Percentiles rank a stretch among this genome's conserved stretches.
Evolutionary conservation across 2,113 vertebrate species (phyloP).

Genomic region (Chaetorhynchus papuensis): DNA sequence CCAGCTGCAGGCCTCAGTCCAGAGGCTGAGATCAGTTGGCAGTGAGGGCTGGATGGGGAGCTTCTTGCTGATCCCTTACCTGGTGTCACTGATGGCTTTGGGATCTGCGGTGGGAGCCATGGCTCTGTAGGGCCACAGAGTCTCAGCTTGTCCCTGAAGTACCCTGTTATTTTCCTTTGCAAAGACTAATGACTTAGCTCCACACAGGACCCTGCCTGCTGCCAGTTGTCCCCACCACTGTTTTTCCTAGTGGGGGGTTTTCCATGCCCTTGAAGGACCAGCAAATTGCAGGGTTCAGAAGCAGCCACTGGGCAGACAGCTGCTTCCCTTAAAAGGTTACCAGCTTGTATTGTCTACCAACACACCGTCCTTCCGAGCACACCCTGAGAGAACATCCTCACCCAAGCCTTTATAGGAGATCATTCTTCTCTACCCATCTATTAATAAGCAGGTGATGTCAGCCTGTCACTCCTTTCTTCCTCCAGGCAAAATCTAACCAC

Average conservation of each 20-base stretch:
- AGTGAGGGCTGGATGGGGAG: accelerated
- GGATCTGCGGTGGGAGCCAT: not conserved
- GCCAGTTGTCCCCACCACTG: not conserved
- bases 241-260: not conserved
- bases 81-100: not conserved
- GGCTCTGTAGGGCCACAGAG: not conserved
- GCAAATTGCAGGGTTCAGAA: not conserved
- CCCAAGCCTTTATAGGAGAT: not conserved
- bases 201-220: not conserved
- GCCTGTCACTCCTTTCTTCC: conserved; percentile 45
- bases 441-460: conserved; percentile 65
- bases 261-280: not conserved
- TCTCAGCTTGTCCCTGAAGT: not conserved
- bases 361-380: not conserved
- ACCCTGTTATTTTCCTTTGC: not conserved
- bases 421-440: conserved; percentile 1
- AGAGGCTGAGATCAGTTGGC: not conserved
- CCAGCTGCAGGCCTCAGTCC: not conserved
- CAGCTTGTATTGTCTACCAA: not conserved
- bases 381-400: not conserved
- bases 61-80: not conserved
- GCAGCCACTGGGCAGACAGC: not conserved
- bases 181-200: not conserved
- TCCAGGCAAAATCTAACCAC: conserved; percentile 62
- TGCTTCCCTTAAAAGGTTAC: not conserved